phyloP scores from a whole-genome alignment of 2,888 invertebrate species.

The Cephus sareptanus region DNA sequence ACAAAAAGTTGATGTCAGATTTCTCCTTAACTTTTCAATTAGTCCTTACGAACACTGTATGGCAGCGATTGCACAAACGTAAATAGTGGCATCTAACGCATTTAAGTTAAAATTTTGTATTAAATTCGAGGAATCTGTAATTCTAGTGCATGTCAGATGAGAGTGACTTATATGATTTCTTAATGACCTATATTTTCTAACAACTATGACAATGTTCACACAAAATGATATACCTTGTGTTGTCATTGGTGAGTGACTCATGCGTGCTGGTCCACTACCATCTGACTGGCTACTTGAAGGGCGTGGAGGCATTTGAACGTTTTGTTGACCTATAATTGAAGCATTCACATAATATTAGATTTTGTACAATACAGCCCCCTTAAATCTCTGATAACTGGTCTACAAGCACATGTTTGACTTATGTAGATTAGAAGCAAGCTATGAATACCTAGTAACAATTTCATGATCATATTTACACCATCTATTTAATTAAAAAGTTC shows the following conservation, averaged over 20 bases:
- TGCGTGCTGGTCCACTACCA: constrained; percentile 72
- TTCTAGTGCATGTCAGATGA: not conserved
- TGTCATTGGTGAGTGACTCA: constrained; percentile 79
- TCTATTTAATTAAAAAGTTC: not conserved
- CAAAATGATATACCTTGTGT: constrained; percentile 66
- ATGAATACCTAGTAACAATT: not conserved
- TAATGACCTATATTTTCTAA: not conserved
- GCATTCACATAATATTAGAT: constrained; percentile 40
- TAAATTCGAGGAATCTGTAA: not conserved
- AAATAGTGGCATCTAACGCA: not conserved
- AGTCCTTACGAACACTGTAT: not conserved
- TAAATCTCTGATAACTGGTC: not conserved
- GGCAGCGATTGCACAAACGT: not conserved
- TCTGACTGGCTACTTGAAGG: constrained; percentile 82
- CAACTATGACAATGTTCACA: not conserved
- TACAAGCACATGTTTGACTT: not conserved
- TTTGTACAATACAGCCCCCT: not conserved
- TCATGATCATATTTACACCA: not conserved
- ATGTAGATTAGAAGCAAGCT: not conserved
- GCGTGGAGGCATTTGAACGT: constrained; percentile 95
- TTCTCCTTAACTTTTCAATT: not conserved
- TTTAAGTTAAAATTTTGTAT: not conserved
- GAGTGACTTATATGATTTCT: not conserved
- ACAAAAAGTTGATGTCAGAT: not conserved
- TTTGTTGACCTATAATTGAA: constrained; percentile 79